Base-by-base conservation (phyloP, 2,888 invertebrate genomes). In the Adelognathus sp. region DNA sequence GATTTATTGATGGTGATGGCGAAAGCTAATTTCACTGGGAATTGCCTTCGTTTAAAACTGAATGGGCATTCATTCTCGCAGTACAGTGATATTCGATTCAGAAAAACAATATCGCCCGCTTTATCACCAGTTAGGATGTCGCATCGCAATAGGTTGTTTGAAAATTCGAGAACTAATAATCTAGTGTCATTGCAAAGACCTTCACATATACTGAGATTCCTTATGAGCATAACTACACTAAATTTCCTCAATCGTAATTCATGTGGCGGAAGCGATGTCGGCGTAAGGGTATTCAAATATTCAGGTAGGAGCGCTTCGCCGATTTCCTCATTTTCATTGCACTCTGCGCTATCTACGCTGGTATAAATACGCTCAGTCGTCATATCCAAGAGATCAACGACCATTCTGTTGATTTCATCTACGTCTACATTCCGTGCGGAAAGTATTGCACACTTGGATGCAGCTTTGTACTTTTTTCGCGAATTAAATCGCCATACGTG, bases 191-290 rank as follows among this genome's bases (percentile, higher is more conserved):
- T 81, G 36, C 79, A 80, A 21, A 83, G 44, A 29, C 82, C 79
- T 81, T 83, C 76, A n/a, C 21, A 61, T 7, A 82, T 78, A 66
- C 71, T 81, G 3, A 82, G 58, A 76, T 82, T 80, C 66, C 80
- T 16, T 7, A 83, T 79, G 1, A 82, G 60, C 81, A 83, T 82
- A 1, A 83, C 63, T 9, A 82, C 56, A 36, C 54, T 36, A 72
- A 76, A 46, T 11, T 63, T 50, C 24, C 79, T 74, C 29, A 81
- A 70, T n/a, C 64, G 60, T 4, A 81, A 41, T 79, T 80, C 77
- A 61, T 82, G 70, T 1, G 79, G 82, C n/a, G 76, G 79, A 18
- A 83, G 58, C 9, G 58, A 52, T 6, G 64, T 44, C 2, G 75
- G 81, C 61, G 69, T 58, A 33, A 72, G 72, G 41, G 75, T 63